Evolutionary conservation across 2,888 invertebrate species (phyloP).

Genomic region (Alviniconcha strummeri): DNA sequence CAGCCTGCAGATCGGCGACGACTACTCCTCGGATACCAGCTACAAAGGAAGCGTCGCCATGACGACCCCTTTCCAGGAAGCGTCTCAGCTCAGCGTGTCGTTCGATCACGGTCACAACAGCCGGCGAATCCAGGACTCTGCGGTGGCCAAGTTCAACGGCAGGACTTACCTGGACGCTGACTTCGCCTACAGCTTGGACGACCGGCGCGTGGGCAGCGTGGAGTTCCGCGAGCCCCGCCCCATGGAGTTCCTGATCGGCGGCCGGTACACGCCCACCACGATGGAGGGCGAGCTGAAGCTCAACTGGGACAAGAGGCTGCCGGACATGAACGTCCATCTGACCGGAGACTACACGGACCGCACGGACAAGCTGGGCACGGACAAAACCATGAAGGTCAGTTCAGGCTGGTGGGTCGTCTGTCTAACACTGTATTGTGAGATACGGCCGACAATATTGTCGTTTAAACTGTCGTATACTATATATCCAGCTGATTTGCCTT

Average conservation of each 20-base stretch:
- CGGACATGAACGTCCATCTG: conserved; percentile 51
- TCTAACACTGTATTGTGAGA: no score
- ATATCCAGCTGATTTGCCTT: background rate
- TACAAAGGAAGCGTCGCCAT: conserved; percentile 28
- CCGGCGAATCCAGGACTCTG: conserved; percentile 30
- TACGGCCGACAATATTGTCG: no score
- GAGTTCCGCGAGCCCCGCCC: conserved; percentile 51
- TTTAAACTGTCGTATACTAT: no score
- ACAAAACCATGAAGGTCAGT: conserved; percentile 36
- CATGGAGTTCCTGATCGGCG: conserved; percentile 50
- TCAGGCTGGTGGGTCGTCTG: no score
- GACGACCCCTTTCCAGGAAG: conserved; percentile 37
- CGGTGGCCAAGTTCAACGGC: conserved; percentile 44
- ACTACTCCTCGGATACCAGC: background rate
- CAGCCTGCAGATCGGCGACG: background rate
- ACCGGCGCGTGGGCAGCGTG: conserved; percentile 32
- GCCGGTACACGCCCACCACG: conserved; percentile 44
- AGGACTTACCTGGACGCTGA: conserved; percentile 51
- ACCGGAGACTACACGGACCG: conserved; percentile 45
- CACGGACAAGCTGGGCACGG: conserved; percentile 29
- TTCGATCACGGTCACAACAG: conserved; percentile 34
- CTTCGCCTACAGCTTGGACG: conserved; percentile 31
- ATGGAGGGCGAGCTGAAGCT: conserved; percentile 51
- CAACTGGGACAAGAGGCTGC: conserved; percentile 64
- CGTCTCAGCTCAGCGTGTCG: conserved; percentile 32